A percentile compares a stretch with the other conserved stretches of the same genome.
Evolutionary conservation across 2,113 vertebrate genomes (phyloP).

Genomic region (Epinephelus cyanopodus): DNA sequence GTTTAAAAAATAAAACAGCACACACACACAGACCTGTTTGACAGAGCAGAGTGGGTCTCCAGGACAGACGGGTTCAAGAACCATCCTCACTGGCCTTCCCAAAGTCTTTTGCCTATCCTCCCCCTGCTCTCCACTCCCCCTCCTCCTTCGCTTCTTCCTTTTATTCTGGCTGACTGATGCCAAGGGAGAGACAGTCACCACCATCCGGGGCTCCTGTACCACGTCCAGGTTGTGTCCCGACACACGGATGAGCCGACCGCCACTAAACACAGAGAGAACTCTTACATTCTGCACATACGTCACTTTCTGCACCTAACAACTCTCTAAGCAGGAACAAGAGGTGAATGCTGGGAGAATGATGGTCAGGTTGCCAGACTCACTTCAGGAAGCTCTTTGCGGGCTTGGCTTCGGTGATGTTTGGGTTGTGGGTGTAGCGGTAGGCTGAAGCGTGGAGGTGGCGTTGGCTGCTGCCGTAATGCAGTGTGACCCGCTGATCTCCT

Average conservation of each 20-base stretch:
- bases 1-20: neutral
- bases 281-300: neutral
- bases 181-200: constrained; percentile 85
- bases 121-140: constrained; percentile 51
- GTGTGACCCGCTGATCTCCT: constrained; percentile 84
- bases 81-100: constrained; percentile 75
- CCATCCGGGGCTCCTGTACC: constrained; percentile 92
- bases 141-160: constrained; percentile 60
- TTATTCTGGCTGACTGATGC: constrained; percentile 50
- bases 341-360: neutral
- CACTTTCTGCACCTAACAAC: neutral
- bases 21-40: constrained; percentile 77
- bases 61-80: constrained; percentile 80
- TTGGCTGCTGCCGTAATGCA: constrained; percentile 88
- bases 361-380: constrained; percentile 71
- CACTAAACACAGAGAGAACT: constrained; percentile 78
- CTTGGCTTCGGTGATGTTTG: constrained; percentile 89
- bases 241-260: constrained; percentile 90
- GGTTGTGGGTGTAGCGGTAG: constrained; percentile 92
- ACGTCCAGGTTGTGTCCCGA: constrained; percentile 93
- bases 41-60: constrained; percentile 80
- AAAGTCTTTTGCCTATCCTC: neutral
- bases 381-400: constrained; percentile 93
- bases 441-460: constrained; percentile 82
- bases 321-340: neutral